These are phyloP conservation scores for Xiphorhynchus erythropygius DNA, from an alignment of 2,797 vertebrate species.

Conservation along the genomic window DNA sequence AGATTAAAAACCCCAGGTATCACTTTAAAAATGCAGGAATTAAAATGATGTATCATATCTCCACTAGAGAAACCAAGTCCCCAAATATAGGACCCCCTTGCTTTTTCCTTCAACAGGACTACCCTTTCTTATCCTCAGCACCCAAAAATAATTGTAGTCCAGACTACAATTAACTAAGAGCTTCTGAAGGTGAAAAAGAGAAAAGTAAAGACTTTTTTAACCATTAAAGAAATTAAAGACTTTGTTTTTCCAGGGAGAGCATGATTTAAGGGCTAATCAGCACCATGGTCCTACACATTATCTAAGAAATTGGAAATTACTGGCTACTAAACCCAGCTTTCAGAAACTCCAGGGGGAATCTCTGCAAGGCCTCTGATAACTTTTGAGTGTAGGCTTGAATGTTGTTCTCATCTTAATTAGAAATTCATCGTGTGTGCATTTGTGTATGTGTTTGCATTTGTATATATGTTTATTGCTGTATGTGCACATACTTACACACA, in stretches of 20 bases:
- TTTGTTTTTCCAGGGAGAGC: constrained; percentile 65
- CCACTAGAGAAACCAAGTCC: neutral
- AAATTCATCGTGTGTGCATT: neutral
- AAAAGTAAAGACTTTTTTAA: constrained; percentile 39
- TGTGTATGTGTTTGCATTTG: neutral
- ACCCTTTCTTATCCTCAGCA: neutral
- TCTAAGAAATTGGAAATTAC: constrained; percentile 76
- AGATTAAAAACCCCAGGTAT: constrained; percentile 63
- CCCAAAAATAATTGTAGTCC: constrained; percentile 20
- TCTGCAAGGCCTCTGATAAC: constrained; percentile 74
- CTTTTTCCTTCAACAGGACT: neutral
- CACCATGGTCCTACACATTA: constrained; percentile 65
- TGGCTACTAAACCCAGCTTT: constrained; percentile 63
- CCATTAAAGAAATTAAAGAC: constrained; percentile 72
- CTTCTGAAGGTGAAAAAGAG: constrained; percentile 63
- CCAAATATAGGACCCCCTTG: neutral
- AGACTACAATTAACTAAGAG: constrained; percentile 2
- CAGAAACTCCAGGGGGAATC: constrained; percentile 68
- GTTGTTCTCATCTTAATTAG: constrained; percentile 59
- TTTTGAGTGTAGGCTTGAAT: constrained; percentile 56
- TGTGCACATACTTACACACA: neutral
- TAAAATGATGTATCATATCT: constrained; percentile 48
- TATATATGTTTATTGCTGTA: neutral
- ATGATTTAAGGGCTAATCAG: constrained; percentile 75
- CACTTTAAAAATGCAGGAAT: constrained; percentile 55